Evolutionary conservation across 2,113 vertebrate genomes (phyloP).

Genomic region (Hippocampus zosterae): DNA sequence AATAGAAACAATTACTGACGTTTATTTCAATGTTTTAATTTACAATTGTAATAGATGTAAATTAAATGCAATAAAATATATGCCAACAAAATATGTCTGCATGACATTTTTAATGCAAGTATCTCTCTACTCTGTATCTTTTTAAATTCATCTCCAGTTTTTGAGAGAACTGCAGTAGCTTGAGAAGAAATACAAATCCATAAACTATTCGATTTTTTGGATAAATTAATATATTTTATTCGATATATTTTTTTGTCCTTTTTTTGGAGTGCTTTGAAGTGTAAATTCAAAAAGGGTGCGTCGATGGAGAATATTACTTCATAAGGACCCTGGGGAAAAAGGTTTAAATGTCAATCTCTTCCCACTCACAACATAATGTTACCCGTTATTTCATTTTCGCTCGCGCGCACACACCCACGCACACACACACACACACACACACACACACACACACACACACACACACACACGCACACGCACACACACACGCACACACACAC

Average conservation of each 20-base stretch:
- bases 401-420: too few species aligned
- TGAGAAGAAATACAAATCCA: not conserved
- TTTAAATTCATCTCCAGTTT: not conserved
- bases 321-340: not conserved
- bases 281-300: not conserved
- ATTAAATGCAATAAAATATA: not conserved
- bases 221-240: too few species aligned
- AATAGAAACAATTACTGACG: too few species aligned
- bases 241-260: not conserved
- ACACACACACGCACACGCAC: too few species aligned
- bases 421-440: too few species aligned
- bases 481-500: too few species aligned
- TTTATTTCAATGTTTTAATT: not conserved
- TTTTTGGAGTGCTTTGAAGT: not conserved
- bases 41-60: not conserved
- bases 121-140: not conserved
- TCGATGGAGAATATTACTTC: not conserved
- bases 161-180: not conserved
- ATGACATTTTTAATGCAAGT: not conserved
- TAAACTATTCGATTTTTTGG: not conserved
- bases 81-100: not conserved
- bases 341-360: not conserved
- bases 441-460: too few species aligned
- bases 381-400: not conserved
- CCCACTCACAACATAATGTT: not conserved